These are phyloP conservation scores for Abscondita cerata DNA, from an alignment of 2,888 invertebrate species.

Conservation along the genomic window DNA sequence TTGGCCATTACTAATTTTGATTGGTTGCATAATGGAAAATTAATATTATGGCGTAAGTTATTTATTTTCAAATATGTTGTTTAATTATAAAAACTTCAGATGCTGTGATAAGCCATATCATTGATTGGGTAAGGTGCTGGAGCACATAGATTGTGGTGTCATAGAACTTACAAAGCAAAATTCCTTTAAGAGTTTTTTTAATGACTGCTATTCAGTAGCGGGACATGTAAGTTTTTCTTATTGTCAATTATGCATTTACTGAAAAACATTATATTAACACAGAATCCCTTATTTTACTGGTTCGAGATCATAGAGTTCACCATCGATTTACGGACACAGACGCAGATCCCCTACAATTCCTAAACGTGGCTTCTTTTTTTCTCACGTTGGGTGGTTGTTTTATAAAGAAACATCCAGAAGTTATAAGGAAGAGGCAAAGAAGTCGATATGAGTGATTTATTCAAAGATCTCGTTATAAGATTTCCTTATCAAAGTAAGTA, in stretches of 20 bases:
- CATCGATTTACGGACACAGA: constrained; percentile 79
- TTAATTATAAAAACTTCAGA: not conserved
- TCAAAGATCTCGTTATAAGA: constrained; percentile 75
- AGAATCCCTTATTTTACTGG: constrained; percentile 77
- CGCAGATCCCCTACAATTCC: constrained; percentile 86
- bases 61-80: too few species aligned
- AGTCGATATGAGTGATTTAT: constrained; percentile 83
- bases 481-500: constrained; percentile 49
- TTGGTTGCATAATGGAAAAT: not conserved
- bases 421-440: constrained; percentile 76
- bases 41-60: constrained; percentile 11
- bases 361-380: constrained; percentile 87
- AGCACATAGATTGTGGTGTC: constrained; percentile 18
- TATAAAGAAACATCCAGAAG: constrained; percentile 88
- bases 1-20: not conserved
- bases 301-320: constrained; percentile 78
- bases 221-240: constrained; percentile 11
- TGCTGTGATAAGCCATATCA: not conserved
- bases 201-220: constrained; percentile 5
- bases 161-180: constrained; percentile 17
- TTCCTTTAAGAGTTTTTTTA: constrained; percentile 14
- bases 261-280: not conserved
- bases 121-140: constrained; percentile 8
- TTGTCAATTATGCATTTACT: not conserved
- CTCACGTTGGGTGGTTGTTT: constrained; percentile 94